These are phyloP conservation scores for Siniperca knerii DNA, from an alignment of 2,113 vertebrate genomes.

Conservation along the genomic window DNA sequence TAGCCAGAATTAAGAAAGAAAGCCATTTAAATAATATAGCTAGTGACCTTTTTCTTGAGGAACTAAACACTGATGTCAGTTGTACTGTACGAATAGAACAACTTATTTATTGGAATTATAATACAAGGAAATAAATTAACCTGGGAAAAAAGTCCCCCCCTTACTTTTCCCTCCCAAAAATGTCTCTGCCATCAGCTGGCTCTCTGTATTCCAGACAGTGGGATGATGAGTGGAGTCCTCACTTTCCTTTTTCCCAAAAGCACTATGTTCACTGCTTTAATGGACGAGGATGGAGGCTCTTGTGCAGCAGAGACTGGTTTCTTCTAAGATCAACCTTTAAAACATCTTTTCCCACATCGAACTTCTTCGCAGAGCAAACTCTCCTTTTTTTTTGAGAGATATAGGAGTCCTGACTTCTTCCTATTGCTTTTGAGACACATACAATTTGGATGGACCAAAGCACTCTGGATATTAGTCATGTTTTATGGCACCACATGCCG, in stretches of 20 bases:
- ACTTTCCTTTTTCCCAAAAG: conserved; percentile 31
- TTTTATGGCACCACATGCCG: conserved; percentile 65
- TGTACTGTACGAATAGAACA: conserved; percentile 82
- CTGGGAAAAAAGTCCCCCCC: conserved; percentile 15
- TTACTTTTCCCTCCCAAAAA: conserved; percentile 42
- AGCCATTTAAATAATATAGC: conserved; percentile 80
- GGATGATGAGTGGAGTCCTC: conserved; percentile 42
- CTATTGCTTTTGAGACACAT: conserved; percentile 79
- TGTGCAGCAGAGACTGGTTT: conserved; percentile 45
- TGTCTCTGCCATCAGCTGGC: conserved; percentile 53
- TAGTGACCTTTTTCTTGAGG: conserved; percentile 72
- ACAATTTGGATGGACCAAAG: conserved; percentile 64
- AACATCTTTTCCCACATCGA: conserved; percentile 24
- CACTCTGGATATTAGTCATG: conserved; percentile 61
- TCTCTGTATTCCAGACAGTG: conserved; percentile 56
- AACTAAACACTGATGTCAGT: conserved; percentile 81
- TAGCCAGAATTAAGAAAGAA: conserved; percentile 76
- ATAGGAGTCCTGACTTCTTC: conserved; percentile 56
- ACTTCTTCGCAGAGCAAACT: conserved; percentile 25
- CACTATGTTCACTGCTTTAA: conserved; percentile 14
- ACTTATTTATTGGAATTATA: conserved; percentile 82
- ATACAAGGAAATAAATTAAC: conserved; percentile 87
- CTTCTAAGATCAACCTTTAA: conserved; percentile 22
- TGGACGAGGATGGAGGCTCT: conserved; percentile 44
- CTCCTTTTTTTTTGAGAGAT: conserved; percentile 9